Evolutionary conservation across 2,113 vertebrate genomes (phyloP).

Genomic region (Catharus fuscescens): DNA sequence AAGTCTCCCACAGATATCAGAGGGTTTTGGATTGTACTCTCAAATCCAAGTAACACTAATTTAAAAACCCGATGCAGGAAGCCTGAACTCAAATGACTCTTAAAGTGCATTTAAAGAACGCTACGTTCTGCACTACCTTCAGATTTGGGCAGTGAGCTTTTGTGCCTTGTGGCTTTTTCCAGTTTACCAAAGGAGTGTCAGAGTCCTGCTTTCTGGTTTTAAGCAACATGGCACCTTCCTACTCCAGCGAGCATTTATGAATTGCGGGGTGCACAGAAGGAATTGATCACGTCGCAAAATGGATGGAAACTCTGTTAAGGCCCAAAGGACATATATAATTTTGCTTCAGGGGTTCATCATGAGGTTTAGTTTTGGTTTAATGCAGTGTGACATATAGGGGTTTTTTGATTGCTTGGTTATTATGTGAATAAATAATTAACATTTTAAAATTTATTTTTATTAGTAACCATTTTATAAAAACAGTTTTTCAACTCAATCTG

Average conservation of each 20-base stretch:
- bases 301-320: background rate
- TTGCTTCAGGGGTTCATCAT: background rate
- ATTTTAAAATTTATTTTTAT: background rate
- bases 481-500: background rate
- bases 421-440: background rate
- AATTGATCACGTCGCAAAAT: background rate
- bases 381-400: background rate
- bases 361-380: background rate
- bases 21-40: background rate
- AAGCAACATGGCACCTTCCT: background rate
- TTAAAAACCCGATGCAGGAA: slow-evolving; percentile 16
- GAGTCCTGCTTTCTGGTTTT: background rate
- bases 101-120: background rate
- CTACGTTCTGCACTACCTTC: background rate
- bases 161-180: background rate
- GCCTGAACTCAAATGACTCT: background rate
- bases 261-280: background rate
- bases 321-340: background rate
- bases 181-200: background rate
- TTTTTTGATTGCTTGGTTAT: background rate
- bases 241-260: background rate
- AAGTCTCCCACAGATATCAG: background rate
- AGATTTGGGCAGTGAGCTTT: background rate
- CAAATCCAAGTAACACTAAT: background rate
- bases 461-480: background rate